Conservation (phyloP, 2,113 vertebrate genomes). For the Carassius carassius region DNA sequence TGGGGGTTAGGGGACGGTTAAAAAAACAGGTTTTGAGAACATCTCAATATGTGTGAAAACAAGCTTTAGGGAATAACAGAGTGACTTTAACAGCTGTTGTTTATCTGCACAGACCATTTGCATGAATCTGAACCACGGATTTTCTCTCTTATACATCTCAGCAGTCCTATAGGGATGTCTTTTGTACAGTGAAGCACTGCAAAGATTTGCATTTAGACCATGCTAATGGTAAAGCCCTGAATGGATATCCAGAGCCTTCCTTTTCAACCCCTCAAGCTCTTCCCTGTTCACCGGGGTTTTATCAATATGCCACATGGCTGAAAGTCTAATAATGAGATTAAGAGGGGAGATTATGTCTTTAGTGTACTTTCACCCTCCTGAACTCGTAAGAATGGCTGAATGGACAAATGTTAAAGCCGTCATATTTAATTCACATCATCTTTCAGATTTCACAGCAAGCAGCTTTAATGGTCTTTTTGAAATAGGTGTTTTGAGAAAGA, state of each 20-base stretch:
- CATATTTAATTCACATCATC: not conserved
- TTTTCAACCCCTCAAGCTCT: conserved; percentile 24
- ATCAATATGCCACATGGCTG: conserved; percentile 46
- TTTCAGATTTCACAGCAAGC: not conserved
- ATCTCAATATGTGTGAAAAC: conserved; percentile 30
- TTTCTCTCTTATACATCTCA: conserved; percentile 34
- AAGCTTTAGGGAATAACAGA: conserved; percentile 37
- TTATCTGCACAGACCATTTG: conserved; percentile 39
- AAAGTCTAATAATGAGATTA: conserved; percentile 55
- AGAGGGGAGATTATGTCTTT: conserved; percentile 46
- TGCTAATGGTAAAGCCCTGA: conserved; percentile 31
- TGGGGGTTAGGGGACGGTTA: not conserved
- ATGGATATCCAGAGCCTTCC: conserved; percentile 30
- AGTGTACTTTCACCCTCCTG: conserved; percentile 47
- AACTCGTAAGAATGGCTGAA: not conserved
- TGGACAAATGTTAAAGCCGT: conserved; percentile 1
- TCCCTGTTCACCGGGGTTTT: conserved; percentile 32
- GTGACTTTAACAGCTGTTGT: conserved; percentile 59
- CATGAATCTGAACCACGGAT: conserved; percentile 39
- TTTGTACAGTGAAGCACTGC: conserved; percentile 9
- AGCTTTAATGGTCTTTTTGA: not conserved
- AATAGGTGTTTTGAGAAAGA: not conserved
- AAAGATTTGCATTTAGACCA: conserved; percentile 10
- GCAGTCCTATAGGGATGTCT: conserved; percentile 27
- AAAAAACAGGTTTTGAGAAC: conserved; percentile 33